These are phyloP conservation scores for Ramazzottius varieornatus DNA, from an alignment of 2,888 invertebrate genomes.

Conservation along the genomic window DNA sequence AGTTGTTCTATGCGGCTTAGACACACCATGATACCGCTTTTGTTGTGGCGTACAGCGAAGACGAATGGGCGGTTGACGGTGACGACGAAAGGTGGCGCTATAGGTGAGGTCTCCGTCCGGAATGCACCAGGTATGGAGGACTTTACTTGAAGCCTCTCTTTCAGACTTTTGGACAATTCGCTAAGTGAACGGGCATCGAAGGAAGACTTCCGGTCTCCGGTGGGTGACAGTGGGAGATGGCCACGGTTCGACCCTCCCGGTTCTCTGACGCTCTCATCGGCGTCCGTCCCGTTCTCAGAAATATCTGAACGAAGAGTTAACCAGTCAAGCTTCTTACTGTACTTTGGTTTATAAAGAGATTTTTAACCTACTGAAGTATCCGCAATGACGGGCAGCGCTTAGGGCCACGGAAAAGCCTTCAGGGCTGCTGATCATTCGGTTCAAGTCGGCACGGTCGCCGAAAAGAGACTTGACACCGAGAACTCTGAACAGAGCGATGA, in stretches of 20 bases:
- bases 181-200: too few species aligned
- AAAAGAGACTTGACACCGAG: not conserved
- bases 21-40: not conserved
- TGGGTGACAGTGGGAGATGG: too few species aligned
- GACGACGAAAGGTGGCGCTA: not conserved
- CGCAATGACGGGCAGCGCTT: not conserved
- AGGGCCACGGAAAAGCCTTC: not conserved
- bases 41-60: not conserved
- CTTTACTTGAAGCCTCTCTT: too few species aligned
- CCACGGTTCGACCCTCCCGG: too few species aligned
- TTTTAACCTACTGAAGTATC: not conserved
- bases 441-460: not conserved
- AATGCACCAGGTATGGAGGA: too few species aligned
- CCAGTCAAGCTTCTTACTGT: not conserved
- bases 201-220: too few species aligned
- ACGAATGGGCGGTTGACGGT: not conserved
- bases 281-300: not conserved
- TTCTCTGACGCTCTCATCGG: not conserved
- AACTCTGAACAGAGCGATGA: not conserved
- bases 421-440: not conserved
- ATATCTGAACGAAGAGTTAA: not conserved
- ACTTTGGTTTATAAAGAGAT: not conserved
- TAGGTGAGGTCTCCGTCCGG: too few species aligned
- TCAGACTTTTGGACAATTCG: too few species aligned
- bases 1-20: not conserved